A percentile compares a stretch with the other conserved stretches of the same genome.
Evolutionary conservation across 1,140 invertebrate genomes (phyloP).

Genomic region (Agraylea sexmaculata): DNA sequence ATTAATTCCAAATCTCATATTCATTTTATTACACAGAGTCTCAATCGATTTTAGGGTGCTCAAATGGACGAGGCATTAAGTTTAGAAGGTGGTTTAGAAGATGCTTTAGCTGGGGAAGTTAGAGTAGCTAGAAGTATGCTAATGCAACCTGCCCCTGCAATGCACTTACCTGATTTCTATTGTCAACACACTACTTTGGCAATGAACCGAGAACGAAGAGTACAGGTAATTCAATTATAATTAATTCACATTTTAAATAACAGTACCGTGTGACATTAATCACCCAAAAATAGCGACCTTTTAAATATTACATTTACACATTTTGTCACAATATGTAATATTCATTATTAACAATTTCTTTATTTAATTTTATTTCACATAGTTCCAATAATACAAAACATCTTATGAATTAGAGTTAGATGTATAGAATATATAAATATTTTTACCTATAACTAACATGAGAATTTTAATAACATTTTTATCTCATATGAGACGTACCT

Average conservation of each 20-base stretch:
- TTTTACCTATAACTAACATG: too few species aligned
- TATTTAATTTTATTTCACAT: background rate
- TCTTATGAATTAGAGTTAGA: background rate
- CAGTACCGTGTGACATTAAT: too few species aligned
- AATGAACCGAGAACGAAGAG: constrained; percentile 83
- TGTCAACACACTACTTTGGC: constrained; percentile 86
- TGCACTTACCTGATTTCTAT: constrained; percentile 82
- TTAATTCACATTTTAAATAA: too few species aligned
- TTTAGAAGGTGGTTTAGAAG: constrained; percentile 13
- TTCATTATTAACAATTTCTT: too few species aligned
- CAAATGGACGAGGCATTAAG: constrained; percentile 10
- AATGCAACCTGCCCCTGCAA: constrained; percentile 46
- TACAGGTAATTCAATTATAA: constrained; percentile 44
- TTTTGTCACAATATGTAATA: too few species aligned
- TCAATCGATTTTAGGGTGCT: constrained; percentile 11
- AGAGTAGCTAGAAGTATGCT: constrained; percentile 35
- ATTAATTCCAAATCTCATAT: background rate
- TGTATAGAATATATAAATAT: too few species aligned
- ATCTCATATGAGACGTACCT: too few species aligned
- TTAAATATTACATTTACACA: too few species aligned
- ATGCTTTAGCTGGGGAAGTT: constrained; percentile 45
- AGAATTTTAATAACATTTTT: too few species aligned
- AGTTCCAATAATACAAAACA: background rate
- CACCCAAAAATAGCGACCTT: too few species aligned
- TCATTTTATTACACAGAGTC: constrained; percentile 2